Percentiles rank a stretch among this genome's conserved stretches.
Conservation (phyloP, 2,797 vertebrate genomes). For the Cygnus olor region DNA sequence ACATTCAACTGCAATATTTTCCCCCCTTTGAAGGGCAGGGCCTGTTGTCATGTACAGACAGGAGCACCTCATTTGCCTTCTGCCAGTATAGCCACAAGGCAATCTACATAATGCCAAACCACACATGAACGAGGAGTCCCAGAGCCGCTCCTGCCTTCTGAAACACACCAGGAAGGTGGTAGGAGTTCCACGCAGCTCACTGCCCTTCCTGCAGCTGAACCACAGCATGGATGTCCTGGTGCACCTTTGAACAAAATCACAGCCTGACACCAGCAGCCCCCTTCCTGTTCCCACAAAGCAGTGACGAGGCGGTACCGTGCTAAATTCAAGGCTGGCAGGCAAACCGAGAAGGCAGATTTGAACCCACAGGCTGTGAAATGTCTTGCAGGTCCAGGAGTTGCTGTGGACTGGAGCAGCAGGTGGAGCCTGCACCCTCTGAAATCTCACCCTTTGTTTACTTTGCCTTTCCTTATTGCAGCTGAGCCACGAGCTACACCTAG, state of each 20-base stretch:
- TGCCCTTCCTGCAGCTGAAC: rapidly evolving
- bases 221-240: rapidly evolving
- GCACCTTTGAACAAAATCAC: not conserved
- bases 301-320: rapidly evolving
- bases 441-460: not conserved
- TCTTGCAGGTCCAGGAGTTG: not conserved
- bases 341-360: not conserved
- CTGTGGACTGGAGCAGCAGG: rapidly evolving
- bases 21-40: not conserved
- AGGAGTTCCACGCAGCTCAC: not conserved
- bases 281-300: not conserved
- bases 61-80: not conserved
- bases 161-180: rapidly evolving
- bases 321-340: not conserved
- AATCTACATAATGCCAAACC: not conserved
- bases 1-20: not conserved
- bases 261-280: not conserved
- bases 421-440: not conserved
- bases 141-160: not conserved
- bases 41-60: not conserved
- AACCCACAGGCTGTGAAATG: not conserved
- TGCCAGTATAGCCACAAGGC: not conserved
- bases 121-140: not conserved
- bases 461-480: not conserved
- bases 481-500: not conserved